phyloP scores from a whole-genome alignment of 2,797 vertebrate genomes.

The Pantherophis alleghaniensis region DNA sequence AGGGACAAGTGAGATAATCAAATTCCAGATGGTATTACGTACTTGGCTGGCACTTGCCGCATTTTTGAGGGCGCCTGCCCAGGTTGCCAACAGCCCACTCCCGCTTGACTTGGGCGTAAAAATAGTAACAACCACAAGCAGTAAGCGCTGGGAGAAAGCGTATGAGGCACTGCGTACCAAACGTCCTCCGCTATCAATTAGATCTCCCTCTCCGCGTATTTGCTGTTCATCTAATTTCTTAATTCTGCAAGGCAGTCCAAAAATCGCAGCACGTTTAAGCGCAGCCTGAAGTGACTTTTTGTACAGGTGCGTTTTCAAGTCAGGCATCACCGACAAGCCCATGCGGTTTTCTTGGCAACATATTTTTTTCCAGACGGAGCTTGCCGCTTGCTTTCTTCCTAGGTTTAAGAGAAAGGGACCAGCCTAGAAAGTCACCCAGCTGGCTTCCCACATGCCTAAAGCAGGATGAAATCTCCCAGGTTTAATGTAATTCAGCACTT shows the following conservation, averaged over 20 bases:
- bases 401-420: neutral
- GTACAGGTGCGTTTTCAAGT: neutral
- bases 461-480: neutral
- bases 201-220: neutral
- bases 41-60: neutral
- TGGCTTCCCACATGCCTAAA: neutral
- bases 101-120: neutral
- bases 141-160: neutral
- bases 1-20: neutral
- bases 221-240: neutral
- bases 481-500: neutral
- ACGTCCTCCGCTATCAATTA: too few relatives aligned
- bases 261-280: rapidly evolving
- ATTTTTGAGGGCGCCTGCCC: neutral
- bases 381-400: neutral
- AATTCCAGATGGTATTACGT: neutral
- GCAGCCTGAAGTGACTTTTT: neutral
- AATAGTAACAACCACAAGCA: neutral
- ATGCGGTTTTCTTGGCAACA: neutral
- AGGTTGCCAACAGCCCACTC: neutral
- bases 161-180: neutral
- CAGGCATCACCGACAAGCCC: neutral
- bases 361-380: neutral
- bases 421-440: neutral
- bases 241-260: neutral